A percentile compares a stretch with the other conserved stretches of the same genome.
Evolutionary conservation across 2,113 vertebrate species (phyloP).

Genomic region (Phainopepla nitens): DNA sequence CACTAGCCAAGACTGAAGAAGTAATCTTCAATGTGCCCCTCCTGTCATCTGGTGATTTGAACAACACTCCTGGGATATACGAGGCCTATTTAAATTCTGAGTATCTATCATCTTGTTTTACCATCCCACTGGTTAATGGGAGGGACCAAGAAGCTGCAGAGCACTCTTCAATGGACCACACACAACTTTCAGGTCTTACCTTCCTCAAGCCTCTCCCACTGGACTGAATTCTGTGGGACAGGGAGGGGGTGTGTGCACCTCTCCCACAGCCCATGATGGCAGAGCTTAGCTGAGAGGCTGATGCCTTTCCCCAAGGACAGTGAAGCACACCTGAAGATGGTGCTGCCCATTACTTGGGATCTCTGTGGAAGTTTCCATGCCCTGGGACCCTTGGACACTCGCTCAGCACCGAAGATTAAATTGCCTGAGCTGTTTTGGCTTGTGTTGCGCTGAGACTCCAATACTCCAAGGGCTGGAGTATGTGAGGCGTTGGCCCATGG

Average conservation of each 20-base stretch:
- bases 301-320: background rate
- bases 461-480: accelerated
- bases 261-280: background rate
- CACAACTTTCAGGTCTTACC: background rate
- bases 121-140: background rate
- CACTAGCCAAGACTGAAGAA: background rate
- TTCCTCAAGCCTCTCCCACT: background rate
- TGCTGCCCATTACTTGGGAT: background rate
- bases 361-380: accelerated
- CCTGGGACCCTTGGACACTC: background rate
- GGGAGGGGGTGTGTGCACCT: accelerated
- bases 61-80: background rate
- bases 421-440: background rate
- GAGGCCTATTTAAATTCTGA: background rate
- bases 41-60: background rate
- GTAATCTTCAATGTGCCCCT: background rate
- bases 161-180: accelerated
- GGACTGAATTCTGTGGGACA: too few relatives aligned
- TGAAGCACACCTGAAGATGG: background rate
- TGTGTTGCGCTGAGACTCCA: background rate
- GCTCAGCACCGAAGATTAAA: background rate
- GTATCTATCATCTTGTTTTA: background rate
- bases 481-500: background rate
- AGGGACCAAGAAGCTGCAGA: background rate
- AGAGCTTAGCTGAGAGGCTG: background rate